These are phyloP conservation scores for Lasioglossum malachurum DNA, from an alignment of 2,888 invertebrate genomes.

Conservation along the genomic window DNA sequence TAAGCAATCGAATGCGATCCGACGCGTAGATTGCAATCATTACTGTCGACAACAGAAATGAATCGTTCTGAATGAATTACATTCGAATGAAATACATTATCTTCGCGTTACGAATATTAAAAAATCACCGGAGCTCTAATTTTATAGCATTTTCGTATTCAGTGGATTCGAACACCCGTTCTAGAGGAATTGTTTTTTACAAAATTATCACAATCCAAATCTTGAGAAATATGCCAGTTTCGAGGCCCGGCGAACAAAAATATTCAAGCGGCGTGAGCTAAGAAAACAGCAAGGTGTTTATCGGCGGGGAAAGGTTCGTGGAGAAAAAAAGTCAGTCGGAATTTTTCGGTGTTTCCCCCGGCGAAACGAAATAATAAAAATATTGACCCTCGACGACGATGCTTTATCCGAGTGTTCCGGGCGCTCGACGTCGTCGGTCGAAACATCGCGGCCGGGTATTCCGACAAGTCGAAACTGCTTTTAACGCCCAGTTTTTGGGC, in stretches of 20 bases:
- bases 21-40: neutral
- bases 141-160: neutral
- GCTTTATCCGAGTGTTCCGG: constrained; percentile 64
- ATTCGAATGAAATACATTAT: neutral
- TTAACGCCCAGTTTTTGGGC: constrained; percentile 74
- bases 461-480: constrained; percentile 67
- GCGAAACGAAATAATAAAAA: constrained; percentile 71
- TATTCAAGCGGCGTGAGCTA: constrained; percentile 3
- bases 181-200: neutral
- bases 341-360: constrained; percentile 18
- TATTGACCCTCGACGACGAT: constrained; percentile 68
- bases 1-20: neutral
- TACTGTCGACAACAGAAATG: neutral
- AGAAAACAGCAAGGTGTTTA: constrained; percentile 8
- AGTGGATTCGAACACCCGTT: neutral
- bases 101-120: neutral
- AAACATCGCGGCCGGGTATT: constrained; percentile 58
- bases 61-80: neutral
- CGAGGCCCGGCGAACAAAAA: constrained; percentile 27
- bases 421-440: constrained; percentile 31
- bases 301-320: neutral
- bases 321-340: constrained; percentile 31
- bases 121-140: neutral
- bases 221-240: neutral
- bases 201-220: neutral